Conservation (phyloP, 2,888 invertebrate species). For the Tiliacea aurago region DNA sequence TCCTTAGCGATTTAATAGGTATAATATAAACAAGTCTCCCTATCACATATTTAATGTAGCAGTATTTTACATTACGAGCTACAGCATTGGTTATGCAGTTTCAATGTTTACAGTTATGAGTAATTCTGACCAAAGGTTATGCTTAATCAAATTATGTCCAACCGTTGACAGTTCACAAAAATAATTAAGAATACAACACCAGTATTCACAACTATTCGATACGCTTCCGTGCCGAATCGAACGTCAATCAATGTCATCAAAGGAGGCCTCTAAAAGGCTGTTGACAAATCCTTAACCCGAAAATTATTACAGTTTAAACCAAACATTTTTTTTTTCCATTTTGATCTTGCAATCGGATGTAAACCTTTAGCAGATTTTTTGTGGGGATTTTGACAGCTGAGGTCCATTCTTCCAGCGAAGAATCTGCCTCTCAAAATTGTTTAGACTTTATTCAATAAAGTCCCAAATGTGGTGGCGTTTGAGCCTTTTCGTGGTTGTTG, state of each 20-base stretch:
- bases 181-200: not conserved
- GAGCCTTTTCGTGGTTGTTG: too few species aligned
- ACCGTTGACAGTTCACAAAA: not conserved
- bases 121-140: conserved; percentile 1
- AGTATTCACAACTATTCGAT: not conserved
- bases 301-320: not conserved
- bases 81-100: conserved; percentile 5
- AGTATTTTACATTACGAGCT: conserved; percentile 1
- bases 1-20: not conserved
- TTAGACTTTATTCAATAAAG: too few species aligned
- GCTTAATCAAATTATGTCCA: not conserved
- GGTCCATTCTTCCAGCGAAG: too few species aligned
- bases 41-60: not conserved
- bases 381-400: too few species aligned
- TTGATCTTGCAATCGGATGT: too few species aligned
- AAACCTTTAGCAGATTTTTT: too few species aligned
- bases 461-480: too few species aligned
- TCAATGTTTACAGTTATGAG: not conserved
- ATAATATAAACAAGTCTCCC: not conserved
- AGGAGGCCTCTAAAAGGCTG: not conserved
- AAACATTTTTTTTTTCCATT: too few species aligned
- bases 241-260: not conserved
- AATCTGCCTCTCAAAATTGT: too few species aligned
- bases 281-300: not conserved
- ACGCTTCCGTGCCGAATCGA: not conserved